Evolutionary conservation across 2,113 vertebrate species (phyloP).

Genomic region (Bos indicus): DNA sequence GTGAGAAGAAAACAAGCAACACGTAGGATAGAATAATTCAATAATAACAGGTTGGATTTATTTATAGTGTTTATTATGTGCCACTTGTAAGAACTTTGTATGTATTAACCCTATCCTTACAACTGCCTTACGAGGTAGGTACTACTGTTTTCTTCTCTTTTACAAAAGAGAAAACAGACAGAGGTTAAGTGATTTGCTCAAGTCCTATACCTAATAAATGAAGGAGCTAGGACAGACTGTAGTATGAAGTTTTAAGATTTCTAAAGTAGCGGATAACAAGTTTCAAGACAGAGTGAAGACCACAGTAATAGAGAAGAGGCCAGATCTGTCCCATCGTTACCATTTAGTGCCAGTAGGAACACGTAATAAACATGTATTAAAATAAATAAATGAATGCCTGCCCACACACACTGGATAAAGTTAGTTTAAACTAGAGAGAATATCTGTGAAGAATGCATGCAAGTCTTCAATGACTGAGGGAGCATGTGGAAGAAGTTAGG

Average conservation of each 20-base stretch:
- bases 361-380: background rate
- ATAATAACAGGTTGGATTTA: background rate
- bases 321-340: background rate
- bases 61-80: background rate
- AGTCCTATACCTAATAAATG: background rate
- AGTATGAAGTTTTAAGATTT: background rate
- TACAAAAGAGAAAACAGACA: background rate
- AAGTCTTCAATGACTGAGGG: background rate
- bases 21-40: background rate
- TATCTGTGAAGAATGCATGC: background rate
- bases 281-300: background rate
- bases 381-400: background rate
- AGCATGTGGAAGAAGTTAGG: background rate
- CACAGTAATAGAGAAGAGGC: background rate
- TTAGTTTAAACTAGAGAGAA: background rate
- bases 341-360: background rate
- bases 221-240: background rate
- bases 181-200: background rate
- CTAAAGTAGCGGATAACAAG: background rate
- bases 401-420: background rate
- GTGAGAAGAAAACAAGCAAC: background rate
- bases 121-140: background rate
- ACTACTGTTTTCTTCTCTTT: background rate
- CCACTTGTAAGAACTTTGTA: background rate
- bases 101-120: background rate